Conservation (phyloP, 2,797 vertebrate genomes). For the Cryptoblepharus egeriae region DNA sequence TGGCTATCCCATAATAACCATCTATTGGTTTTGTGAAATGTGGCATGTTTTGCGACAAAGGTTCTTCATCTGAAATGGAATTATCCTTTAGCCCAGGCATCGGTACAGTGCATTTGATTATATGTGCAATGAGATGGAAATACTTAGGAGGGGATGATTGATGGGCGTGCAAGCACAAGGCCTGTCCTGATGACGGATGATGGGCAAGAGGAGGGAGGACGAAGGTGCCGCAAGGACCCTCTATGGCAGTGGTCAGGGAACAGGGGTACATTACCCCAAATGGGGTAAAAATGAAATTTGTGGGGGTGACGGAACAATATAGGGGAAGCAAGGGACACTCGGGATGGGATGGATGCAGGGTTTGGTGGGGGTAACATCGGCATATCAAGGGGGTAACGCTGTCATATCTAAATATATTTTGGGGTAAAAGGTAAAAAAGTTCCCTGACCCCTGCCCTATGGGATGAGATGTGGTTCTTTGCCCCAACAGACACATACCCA, state of each 20-base stretch:
- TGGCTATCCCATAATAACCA: not conserved
- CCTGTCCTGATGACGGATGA: not conserved
- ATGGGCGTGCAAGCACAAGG: not conserved
- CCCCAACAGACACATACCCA: not conserved
- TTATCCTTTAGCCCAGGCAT: not conserved
- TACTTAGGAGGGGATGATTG: not conserved
- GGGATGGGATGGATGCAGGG: too few species aligned
- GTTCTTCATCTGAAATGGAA: not conserved
- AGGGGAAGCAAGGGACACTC: too few species aligned
- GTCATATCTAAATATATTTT: too few species aligned
- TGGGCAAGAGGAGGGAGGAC: not conserved
- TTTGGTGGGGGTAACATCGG: too few species aligned
- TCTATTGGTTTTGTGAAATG: conserved; percentile 2
- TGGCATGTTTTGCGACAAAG: not conserved
- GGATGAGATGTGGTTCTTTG: not conserved
- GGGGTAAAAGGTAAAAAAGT: too few species aligned
- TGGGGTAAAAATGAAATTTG: too few species aligned
- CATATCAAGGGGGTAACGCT: too few species aligned
- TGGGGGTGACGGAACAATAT: too few species aligned
- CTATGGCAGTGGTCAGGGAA: too few species aligned
- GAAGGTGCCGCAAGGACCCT: not conserved
- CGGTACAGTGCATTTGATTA: not conserved
- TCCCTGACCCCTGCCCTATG: too few species aligned
- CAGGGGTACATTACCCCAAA: too few species aligned
- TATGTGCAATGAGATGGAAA: not conserved